Base-by-base conservation (phyloP, 2,888 invertebrate species). In the Melieria omissa region DNA sequence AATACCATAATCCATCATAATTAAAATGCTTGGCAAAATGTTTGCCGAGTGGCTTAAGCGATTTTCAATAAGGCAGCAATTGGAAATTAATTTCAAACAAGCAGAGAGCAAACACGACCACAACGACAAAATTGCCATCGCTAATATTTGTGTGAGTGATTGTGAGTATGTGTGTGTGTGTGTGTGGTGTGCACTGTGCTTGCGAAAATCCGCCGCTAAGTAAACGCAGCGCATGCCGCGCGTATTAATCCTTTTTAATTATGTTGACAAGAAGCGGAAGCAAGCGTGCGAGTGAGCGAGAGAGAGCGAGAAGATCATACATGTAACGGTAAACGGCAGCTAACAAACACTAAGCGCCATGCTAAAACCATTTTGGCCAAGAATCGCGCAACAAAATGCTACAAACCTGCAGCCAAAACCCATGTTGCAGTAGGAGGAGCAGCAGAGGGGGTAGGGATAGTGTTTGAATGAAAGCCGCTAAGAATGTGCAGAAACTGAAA, bases 1-100 rank as follows among this genome's bases (percentile, higher is more conserved):
- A 42, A 49, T 73, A 60, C 63, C 67, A 74, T 76, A 72, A 76
- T 76, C 73, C 73, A 72, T 76, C 76, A 73, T 74, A 76, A 76
- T 76, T 73, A 76, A 74, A 73, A 73, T 63, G 49, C 54, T 29
- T 52, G 65, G 68, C 72, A 72, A 74, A 74, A 74, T 72, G 72
- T 73, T 73, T 74, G 68, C 70, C 65, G 55, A 71, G 62, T 46
- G 62, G 73, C 73, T 75, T 74, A 64, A 74, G 71, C 47, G 58
- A 12, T n/a, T 66, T 49, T 70, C 66, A 73, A 74, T 73, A 62
- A 71, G 65, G 71, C 75, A 74, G 71, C 75, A 74, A 75, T 75
- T 44, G 71, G 73, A 73, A 73, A 71, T 73, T 73, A 75, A 75
- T 75, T 75, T 70, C 41, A 44, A 44, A 5, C 64, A 6, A 41